Conservation (phyloP, 2,888 invertebrate species). For the Ochropacha duplaris region DNA sequence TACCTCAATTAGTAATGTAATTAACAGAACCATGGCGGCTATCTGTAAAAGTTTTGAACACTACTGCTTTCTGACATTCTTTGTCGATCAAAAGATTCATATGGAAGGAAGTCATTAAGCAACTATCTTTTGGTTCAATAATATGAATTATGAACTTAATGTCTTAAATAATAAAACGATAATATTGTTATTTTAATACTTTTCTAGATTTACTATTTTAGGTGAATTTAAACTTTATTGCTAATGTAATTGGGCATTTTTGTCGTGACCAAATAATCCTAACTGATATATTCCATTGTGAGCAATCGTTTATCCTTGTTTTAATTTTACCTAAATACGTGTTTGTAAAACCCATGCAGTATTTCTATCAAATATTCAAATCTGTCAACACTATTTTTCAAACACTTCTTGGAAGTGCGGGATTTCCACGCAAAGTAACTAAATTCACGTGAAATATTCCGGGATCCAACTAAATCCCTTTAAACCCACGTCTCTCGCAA, state of each 20-base stretch:
- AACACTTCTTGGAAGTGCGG: background rate
- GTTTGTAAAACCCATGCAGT: background rate
- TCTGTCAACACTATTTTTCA: background rate
- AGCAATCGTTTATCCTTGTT: background rate
- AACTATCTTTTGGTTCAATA: background rate
- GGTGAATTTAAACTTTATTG: too few species aligned
- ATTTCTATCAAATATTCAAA: background rate
- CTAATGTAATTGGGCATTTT: too few species aligned
- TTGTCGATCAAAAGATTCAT: background rate
- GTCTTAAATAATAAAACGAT: background rate
- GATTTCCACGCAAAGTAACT: constrained; percentile 1
- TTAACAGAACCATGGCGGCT: background rate
- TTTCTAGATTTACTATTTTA: too few species aligned
- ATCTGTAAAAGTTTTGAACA: background rate
- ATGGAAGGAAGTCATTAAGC: background rate
- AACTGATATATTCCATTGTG: too few species aligned
- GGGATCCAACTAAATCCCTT: background rate
- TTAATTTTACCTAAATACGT: background rate
- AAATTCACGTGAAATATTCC: background rate
- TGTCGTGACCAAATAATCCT: too few species aligned
- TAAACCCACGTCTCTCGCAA: background rate
- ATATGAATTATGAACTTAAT: background rate
- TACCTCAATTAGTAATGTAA: background rate
- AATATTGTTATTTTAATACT: background rate
- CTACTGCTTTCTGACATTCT: background rate